Evolutionary conservation across 1,140 invertebrate genomes (phyloP), one percentile per base, ranked within the genome.

Genomic region (Hypsibius dujardini): DNA sequence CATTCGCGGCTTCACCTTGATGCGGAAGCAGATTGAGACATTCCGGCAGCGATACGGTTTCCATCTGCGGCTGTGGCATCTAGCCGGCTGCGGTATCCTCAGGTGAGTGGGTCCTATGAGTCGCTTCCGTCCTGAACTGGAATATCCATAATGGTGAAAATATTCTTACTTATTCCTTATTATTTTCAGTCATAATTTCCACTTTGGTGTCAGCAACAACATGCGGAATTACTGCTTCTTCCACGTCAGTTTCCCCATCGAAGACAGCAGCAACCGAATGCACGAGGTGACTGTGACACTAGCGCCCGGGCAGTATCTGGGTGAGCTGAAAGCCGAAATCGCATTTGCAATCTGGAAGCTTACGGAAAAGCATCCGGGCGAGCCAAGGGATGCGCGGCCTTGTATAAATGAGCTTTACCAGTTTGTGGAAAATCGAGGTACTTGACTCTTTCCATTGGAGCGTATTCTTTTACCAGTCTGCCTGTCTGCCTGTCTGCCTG

Each of bases 311-410:
- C 90, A 95, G 79, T 86, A 89, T 74, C 86, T 95, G 2, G 91
- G 90, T 0, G 91, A 95, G 79, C 80, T 95, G 28, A 82, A 92
- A 72, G 92, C 92, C 0, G 92, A 95, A 83, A 88, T 94, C 15
- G 88, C 89, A n/a, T 86, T 89, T 70, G 94, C 12, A 15, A 7
- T 67, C 12, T 67, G 62, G 62, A 12, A 45, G 62, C 12, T 15
- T 42, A 15, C 12, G 3, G 62, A 67, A 12, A 67, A 67, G 62
- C 12, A 12, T 67, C 12, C 12, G 45, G 12, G 12, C 12, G 62
- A 15, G 42, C 12, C 12, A 42, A 67, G 42, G 42, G 62, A 67
- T 67, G 3, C 42, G 3, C 12, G 42, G 12, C 12, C 7, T 15
- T 12, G 3, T 45, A 7, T 67, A 45, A 42, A 12, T 15, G 12